Evolutionary conservation across 92 coral and sea anemone genomes (phyloP), one percentile per base, ranked within the genome.

Genomic region (Epizoanthus scotinus): DNA sequence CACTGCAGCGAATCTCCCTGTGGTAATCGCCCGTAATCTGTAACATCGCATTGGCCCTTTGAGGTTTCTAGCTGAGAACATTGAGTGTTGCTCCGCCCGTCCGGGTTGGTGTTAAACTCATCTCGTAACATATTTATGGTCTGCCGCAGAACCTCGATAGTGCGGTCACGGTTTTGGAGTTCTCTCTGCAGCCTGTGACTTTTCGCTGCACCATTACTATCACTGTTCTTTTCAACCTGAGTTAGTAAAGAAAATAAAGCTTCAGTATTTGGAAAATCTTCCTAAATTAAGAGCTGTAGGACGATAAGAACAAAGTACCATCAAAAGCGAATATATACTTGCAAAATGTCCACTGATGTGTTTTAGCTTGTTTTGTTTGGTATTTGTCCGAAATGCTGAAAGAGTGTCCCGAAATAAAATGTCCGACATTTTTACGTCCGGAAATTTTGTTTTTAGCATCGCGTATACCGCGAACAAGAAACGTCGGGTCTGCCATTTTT

Each of bases 81-180:
- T 12, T 49, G 68, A 29, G 2, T 75, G 6, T 25, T 20, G 13
- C 61, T 59, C 19, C 20, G 40, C 8, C 22, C 34, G 7, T 34
- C 68, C 8, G 53, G 36, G 19, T 57, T 19, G 21, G 63, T 42
- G 21, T 47, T 42, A 8, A 53, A 26, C 47, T 63, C 81, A 27
- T 36, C 21, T 49, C 61, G 47, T 57, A 75, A 31, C 36, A 12
- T 54, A 38, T 68, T 49, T 26, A 75, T 75, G 25, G 81, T 58
- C 57, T 75, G 81, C 12, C 81, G 81, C 67, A 75, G 34, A 21
- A 26, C 40, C 68, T 75, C 68, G 58, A 75, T 75, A 14, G 81
- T 75, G 68, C 81, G 81, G 28, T 75, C 81, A 28, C 81, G 81
- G 44, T 75, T 75, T 13, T 59, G 81, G 40, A 75, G 69, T 40